These are phyloP conservation scores for Ranitomeya imitator DNA, from an alignment of 2,113 vertebrate genomes.

Conservation along the genomic window DNA sequence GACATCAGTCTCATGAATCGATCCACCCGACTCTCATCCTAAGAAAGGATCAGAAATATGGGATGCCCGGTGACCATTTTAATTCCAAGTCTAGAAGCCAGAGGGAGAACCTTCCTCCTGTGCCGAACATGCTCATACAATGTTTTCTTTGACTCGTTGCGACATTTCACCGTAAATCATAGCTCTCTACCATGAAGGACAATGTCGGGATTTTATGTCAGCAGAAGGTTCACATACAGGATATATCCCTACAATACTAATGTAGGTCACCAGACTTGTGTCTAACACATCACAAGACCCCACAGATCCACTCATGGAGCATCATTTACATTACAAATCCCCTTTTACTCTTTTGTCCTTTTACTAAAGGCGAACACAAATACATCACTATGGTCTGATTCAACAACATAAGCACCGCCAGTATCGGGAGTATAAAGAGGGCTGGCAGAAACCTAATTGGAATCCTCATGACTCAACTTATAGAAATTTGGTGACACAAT, in stretches of 20 bases:
- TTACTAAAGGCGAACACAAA: neutral
- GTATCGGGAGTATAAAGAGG: neutral
- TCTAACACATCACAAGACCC: neutral
- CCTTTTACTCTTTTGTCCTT: neutral
- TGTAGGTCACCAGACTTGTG: neutral
- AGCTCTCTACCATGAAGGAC: too few relatives aligned
- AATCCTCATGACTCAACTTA: slow-evolving; percentile 13
- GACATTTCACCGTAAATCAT: too few relatives aligned
- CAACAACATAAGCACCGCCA: neutral
- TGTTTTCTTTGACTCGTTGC: too few relatives aligned
- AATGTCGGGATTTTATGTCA: too few relatives aligned
- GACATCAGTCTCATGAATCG: too few relatives aligned
- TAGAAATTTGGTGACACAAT: slow-evolving; percentile 18
- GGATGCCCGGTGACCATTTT: too few relatives aligned
- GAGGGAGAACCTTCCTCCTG: too few relatives aligned
- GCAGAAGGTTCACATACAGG: too few relatives aligned
- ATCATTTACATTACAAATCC: neutral
- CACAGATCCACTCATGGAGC: neutral
- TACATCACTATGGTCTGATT: slow-evolving; percentile 20
- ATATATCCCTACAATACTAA: neutral
- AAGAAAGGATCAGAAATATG: too few relatives aligned
- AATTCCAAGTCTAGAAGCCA: too few relatives aligned
- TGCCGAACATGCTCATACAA: too few relatives aligned
- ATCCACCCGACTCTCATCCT: too few relatives aligned
- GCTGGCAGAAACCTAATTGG: neutral